phyloP scores from a whole-genome alignment of 64 coral and sea anemone genomes.

The Platygyra sinensis region DNA sequence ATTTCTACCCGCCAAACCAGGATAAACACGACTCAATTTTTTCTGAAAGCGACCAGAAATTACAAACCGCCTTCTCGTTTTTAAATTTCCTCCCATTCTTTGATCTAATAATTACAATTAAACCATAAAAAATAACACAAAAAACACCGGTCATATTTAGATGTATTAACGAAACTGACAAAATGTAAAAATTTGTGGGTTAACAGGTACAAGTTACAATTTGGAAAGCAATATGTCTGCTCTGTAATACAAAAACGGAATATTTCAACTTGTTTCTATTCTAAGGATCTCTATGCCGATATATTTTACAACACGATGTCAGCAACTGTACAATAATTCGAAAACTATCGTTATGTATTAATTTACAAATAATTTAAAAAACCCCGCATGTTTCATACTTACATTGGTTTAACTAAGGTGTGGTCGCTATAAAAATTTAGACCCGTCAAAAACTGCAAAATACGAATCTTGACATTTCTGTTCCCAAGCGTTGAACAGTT shows the following conservation, averaged over 20 bases:
- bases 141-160: neutral
- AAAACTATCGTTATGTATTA: neutral
- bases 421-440: neutral
- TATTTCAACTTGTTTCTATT: neutral
- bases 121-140: neutral
- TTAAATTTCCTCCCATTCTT: neutral
- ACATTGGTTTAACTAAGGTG: neutral
- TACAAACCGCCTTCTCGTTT: neutral
- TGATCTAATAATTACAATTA: neutral
- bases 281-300: neutral
- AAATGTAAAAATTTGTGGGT: slow-evolving; percentile 6
- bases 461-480: neutral
- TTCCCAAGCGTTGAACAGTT: neutral
- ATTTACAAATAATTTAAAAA: neutral
- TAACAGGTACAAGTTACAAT: neutral
- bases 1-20: slow-evolving; percentile 18
- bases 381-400: neutral
- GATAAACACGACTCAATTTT: neutral
- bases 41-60: slow-evolving; percentile 1
- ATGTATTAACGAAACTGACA: neutral
- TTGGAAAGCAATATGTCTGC: neutral
- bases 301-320: neutral
- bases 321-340: neutral
- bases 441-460: neutral
- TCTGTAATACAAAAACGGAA: neutral